Conservation (phyloP, 1,140 invertebrate genomes). For the Polypedilum vanderplanki region DNA sequence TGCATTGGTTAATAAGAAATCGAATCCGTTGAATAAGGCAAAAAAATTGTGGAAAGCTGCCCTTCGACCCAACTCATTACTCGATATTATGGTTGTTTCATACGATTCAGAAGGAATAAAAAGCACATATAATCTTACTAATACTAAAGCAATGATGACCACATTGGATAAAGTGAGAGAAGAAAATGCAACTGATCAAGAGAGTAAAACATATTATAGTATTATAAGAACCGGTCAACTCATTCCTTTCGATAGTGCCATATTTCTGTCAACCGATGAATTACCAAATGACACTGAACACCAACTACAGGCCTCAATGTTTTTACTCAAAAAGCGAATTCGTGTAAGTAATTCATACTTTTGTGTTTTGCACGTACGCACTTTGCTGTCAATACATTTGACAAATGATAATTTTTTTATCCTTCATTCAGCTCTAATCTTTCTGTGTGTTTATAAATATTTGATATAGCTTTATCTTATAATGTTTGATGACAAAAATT, state of each 20-base stretch:
- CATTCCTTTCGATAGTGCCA: constrained; percentile 53
- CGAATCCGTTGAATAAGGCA: constrained; percentile 45
- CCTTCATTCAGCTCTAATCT: background rate
- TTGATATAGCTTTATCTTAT: background rate
- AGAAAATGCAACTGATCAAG: constrained; percentile 34
- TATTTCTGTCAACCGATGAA: constrained; percentile 49
- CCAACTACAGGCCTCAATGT: constrained; percentile 46
- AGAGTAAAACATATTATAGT: constrained; percentile 40
- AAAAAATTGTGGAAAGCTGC: constrained; percentile 47
- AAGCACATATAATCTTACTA: constrained; percentile 42
- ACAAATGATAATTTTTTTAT: background rate
- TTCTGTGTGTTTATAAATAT: background rate
- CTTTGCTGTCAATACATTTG: background rate
- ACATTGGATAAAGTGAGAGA: constrained; percentile 41
- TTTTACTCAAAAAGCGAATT: constrained; percentile 48
- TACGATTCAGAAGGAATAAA: constrained; percentile 40
- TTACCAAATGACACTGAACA: constrained; percentile 46
- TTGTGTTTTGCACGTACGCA: background rate
- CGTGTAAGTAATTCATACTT: constrained; percentile 41
- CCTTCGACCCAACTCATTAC: constrained; percentile 39
- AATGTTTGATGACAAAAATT: background rate
- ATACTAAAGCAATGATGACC: constrained; percentile 41
- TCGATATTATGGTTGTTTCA: constrained; percentile 43
- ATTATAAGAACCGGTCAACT: constrained; percentile 45
- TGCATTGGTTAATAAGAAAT: constrained; percentile 46